Evolutionary conservation across 2,888 invertebrate genomes (phyloP), one percentile per base, ranked within the genome.

Genomic region (Ernsta delagoae): DNA sequence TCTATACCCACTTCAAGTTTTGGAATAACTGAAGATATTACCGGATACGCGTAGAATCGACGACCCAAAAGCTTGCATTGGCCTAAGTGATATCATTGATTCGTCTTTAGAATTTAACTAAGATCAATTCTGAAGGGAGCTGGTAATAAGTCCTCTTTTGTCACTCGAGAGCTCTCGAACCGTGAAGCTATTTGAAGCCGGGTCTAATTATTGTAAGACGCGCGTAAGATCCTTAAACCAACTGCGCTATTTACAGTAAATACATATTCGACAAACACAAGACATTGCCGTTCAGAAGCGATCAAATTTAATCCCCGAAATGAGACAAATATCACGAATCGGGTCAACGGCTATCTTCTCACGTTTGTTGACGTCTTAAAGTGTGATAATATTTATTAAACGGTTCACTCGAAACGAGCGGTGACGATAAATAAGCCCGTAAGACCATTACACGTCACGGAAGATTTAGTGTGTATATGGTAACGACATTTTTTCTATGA

Each of bases 321-420:
- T 89, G 91, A 86, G 87, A 85, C 89, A 89, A 92, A 89, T 87
- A 89, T 91, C 93, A 93, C 93, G 93, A 92, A 88, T 87, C 85
- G 86, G 91, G 91, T 91, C 92, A 90, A 84, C 86, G 86, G 87
- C 89, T 88, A 89, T 90, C 90, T 92, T 93, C 92, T 91, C 92
- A 92, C 92, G 92, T 91, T 91, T 92, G 90, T 91, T 89, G 91
- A 88, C 86, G 90, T 87, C 89, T 88, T 84, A 85, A 85, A 91
- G 85, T 89, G 90, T 90, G 91, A 93, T 92, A 91, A 91, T 91
- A 91, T 93, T 92, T 92, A 92, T 93, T 92, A 92, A 92, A 91
- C 85, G 86, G 87, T 90, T 90, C 88, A 87, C 83, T 89, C 80
- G 83, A 84, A 88, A 86, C 87, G 87, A 85, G 86, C 83, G 84